Evolutionary conservation across 2,113 vertebrate species (phyloP), one percentile per base, ranked within the genome.

Genomic region (Nesoenas mayeri): DNA sequence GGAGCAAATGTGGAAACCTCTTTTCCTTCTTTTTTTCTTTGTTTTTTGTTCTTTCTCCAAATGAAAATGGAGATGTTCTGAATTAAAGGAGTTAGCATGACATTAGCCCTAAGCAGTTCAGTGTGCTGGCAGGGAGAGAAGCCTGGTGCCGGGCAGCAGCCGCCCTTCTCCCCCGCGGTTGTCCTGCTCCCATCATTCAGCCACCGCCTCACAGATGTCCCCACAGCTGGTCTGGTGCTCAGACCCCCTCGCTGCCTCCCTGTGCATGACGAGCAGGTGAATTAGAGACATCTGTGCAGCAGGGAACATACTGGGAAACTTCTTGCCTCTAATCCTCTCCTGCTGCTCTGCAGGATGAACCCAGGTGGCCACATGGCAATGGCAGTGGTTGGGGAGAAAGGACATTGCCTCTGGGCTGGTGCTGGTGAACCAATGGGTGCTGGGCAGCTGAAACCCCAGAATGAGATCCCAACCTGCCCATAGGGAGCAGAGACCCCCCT

Each of bases 91-190:
- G 57, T 71, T 40, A 88, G 62, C 78, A 5, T 82, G 95, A 95
- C 93, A 96, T 96, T 75, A 91, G 71, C 66, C 81, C 88, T 81
- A 65, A 88, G 81, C 24, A 9, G 73, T 83, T 93, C 88, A 34
- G 29, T 15, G 5, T 91, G 88, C 93, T 67, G 65, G 75, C 1
- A 1, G 56, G 64, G 78, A 87, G 34, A 79, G 32, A 32, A 82
- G 25, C 38, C 70, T 58, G 32, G 74, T 6, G 10, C 56, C 19
- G 18, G 56, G 32, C 40, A n/a, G 67, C 57, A 79, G 44, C 38
- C 87, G 38, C 53, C 22, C 47, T 80, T 73, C 40, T 58, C 79
- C 32, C 44, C 20, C 4, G 2, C 34, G 22, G 31, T 88, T 85
- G 50, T 60, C 21, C 34, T 32, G 15, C 28, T 69, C n/a, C 28